A percentile compares a stretch with the other conserved stretches of the same genome.
These are phyloP conservation scores for Meteorus colon DNA, from an alignment of 2,888 invertebrate species.

Conservation along the genomic window DNA sequence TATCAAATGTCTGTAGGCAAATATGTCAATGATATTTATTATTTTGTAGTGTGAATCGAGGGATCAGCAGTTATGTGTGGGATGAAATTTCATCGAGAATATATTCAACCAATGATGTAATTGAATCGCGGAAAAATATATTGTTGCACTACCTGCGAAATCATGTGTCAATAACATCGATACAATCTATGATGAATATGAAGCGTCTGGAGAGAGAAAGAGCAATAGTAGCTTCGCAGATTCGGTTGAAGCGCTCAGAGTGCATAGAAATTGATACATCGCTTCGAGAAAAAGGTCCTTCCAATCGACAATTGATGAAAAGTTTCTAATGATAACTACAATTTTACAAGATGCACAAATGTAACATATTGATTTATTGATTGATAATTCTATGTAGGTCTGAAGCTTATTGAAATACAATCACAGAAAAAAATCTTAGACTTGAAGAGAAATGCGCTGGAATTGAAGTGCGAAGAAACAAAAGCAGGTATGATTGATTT, in stretches of 20 bases:
- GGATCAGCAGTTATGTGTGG: constrained; percentile 62
- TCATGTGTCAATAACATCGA: constrained; percentile 48
- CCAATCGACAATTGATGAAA: not conserved
- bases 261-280: constrained; percentile 58
- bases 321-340: not conserved
- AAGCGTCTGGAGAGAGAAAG: constrained; percentile 53
- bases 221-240: constrained; percentile 52
- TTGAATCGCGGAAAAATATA: constrained; percentile 60
- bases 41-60: constrained; percentile 41
- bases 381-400: constrained; percentile 49
- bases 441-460: constrained; percentile 58
- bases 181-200: constrained; percentile 54
- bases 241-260: constrained; percentile 56
- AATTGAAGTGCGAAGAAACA: constrained; percentile 60
- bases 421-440: constrained; percentile 48
- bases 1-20: constrained; percentile 3
- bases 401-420: constrained; percentile 56
- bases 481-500: constrained; percentile 59
- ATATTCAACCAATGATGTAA: constrained; percentile 53
- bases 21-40: constrained; percentile 8
- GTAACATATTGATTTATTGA: constrained; percentile 23
- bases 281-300: constrained; percentile 61
- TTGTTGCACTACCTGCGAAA: constrained; percentile 59
- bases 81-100: constrained; percentile 58
- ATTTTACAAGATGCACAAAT: constrained; percentile 8